A percentile compares a stretch with the other conserved stretches of the same genome.
Conservation (phyloP, 2,888 invertebrate genomes). For the Oligia fasciuncula region DNA sequence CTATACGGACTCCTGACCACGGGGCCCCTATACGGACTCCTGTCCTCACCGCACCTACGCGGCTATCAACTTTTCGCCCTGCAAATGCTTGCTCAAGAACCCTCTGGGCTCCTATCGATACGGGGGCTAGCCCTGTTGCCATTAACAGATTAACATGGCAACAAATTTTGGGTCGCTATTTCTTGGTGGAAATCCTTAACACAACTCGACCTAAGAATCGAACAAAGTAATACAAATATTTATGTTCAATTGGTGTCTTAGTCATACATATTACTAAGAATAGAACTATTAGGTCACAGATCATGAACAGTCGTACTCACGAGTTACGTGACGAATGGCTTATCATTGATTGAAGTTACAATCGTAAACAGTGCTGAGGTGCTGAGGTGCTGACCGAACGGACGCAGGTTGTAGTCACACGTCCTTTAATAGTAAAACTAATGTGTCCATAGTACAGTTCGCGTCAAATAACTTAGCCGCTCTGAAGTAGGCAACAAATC, state of each 20-base stretch:
- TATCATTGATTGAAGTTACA: neutral
- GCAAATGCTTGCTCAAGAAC: neutral
- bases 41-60: neutral
- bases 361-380: neutral
- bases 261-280: neutral
- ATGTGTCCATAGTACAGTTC: neutral
- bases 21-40: too few relatives aligned
- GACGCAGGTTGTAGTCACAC: neutral
- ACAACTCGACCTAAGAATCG: neutral
- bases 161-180: neutral
- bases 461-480: too few relatives aligned
- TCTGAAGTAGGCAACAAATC: too few relatives aligned
- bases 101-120: too few relatives aligned
- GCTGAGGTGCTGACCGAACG: too few relatives aligned
- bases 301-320: constrained; percentile 4
- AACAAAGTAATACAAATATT: neutral
- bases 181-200: neutral
- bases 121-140: neutral
- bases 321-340: constrained; percentile 30
- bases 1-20: too few relatives aligned
- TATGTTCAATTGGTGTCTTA: too few relatives aligned
- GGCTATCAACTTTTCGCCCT: neutral
- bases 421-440: neutral
- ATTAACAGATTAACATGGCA: neutral
- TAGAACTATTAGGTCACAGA: constrained; percentile 21